Percentiles rank a stretch among this genome's conserved stretches.
Conservation (phyloP, 2,113 vertebrate species). For the Antigone vipio region DNA sequence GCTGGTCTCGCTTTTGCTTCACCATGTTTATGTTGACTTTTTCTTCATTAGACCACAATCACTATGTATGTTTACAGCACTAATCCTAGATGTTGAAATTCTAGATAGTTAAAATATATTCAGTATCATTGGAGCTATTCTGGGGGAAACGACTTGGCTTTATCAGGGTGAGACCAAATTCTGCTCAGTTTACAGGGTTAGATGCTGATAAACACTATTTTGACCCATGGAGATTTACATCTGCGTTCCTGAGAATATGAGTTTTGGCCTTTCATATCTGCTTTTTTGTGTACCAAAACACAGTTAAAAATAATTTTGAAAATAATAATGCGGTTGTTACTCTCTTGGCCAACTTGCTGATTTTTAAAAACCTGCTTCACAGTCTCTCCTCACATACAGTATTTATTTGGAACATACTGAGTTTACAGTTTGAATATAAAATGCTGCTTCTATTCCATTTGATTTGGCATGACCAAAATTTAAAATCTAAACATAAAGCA, state of each 20-base stretch:
- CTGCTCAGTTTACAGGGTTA: not conserved
- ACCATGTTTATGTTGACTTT: not conserved
- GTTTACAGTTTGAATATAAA: constrained; percentile 6
- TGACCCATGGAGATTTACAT: not conserved
- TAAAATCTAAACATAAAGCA: not conserved
- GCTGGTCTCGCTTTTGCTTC: not conserved
- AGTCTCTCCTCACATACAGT: not conserved
- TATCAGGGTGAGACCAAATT: not conserved
- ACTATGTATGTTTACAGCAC: not conserved
- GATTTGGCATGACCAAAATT: not conserved
- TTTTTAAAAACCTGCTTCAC: not conserved
- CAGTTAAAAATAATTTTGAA: not conserved
- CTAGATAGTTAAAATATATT: not conserved
- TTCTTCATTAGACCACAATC: not conserved
- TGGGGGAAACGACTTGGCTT: fast-evolving
- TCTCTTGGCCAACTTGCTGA: not conserved
- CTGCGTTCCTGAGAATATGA: not conserved
- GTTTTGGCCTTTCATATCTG: not conserved
- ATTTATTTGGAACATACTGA: not conserved
- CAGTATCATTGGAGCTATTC: not conserved
- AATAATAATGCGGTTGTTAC: not conserved
- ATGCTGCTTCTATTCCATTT: not conserved
- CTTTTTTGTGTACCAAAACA: not conserved
- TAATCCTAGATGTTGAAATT: not conserved
- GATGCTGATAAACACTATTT: not conserved